Evolutionary conservation across 2,797 vertebrate species (phyloP), one percentile per base, ranked within the genome.

Genomic region (Pseudomugil tenellus): DNA sequence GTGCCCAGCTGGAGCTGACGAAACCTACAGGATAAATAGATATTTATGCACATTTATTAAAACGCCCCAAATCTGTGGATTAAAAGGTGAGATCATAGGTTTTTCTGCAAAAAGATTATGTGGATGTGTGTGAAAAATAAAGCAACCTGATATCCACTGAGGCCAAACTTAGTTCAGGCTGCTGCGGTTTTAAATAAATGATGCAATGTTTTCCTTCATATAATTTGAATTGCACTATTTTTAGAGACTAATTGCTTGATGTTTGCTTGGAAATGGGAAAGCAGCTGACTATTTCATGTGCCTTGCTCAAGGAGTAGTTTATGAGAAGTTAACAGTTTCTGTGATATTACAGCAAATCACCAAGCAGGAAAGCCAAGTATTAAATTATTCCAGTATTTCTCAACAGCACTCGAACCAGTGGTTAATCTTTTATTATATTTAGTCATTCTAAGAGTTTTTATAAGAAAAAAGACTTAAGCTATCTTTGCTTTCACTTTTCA

Each of bases 1-100:
- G 95, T 93, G 64, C 92, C 96, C 77, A 97, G 87, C 79, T 98
- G 98, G 64, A 99, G 89, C 86, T 96, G 96, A 76, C 96, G 95
- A 77, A 95, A 97, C 67, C 97, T 98, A 16, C 17, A 34, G 12
- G 13, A 43, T 21, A 84, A 35, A 26, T 5, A 12, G 31, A 73
- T 7, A n/a, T 19, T 56, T 9, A 62, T 54, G 68, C 29, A n/a
- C 39, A 57, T 3, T 28, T 17, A 35, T 21, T 34, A 25, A 57
- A 34, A 56, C 26, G 63, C 4, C 6, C 73, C 21, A 63, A 51
- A 31, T 28, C 13, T 7, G 41, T 37, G 23, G 41, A 19, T 28
- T 35, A 43, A 61, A 34, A 55, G 28, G 23, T 14, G 34, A 59
- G 10, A 70, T 41, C 9, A 41, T 19, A n/a, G 65, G 34, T 68